These are phyloP conservation scores for Pangasius larnaudii DNA, from an alignment of 2,797 vertebrate genomes.

Conservation along the genomic window DNA sequence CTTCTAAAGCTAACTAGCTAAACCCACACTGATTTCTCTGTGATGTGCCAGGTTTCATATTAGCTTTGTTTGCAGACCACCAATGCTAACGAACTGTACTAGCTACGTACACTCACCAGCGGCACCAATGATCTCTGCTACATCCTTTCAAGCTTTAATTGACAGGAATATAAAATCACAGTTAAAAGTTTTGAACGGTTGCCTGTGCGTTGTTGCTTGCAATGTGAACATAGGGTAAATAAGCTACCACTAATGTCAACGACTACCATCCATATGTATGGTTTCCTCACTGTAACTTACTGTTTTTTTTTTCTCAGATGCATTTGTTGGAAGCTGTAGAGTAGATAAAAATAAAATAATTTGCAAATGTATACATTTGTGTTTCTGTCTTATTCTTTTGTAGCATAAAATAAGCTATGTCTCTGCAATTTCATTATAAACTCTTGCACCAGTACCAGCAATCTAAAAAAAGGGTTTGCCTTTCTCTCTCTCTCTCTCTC, in stretches of 20 bases:
- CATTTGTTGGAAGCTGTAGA: not conserved
- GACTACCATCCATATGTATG: not conserved
- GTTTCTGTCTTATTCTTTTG: not conserved
- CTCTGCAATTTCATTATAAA: not conserved
- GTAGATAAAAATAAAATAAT: not conserved
- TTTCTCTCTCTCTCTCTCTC: not conserved
- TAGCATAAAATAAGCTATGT: not conserved
- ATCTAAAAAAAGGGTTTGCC: slow-evolving; percentile 6
- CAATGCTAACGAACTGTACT: not conserved
- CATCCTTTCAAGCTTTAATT: not conserved
- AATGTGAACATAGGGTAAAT: not conserved
- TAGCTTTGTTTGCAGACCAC: not conserved
- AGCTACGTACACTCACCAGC: too few relatives aligned
- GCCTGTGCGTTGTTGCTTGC: not conserved
- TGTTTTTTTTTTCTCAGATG: not conserved
- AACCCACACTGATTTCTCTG: not conserved
- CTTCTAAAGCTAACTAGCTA: not conserved
- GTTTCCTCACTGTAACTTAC: not conserved
- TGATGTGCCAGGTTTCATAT: not conserved
- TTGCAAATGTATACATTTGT: not conserved
- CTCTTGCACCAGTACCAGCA: not conserved
- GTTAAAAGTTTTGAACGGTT: not conserved
- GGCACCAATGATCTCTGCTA: not conserved
- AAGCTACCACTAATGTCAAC: not conserved
- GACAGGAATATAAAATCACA: not conserved